These are phyloP conservation scores for Hemicentrotus pulcherrimus DNA, from an alignment of 35 echinoderm and acorn worm species.

Conservation along the genomic window DNA sequence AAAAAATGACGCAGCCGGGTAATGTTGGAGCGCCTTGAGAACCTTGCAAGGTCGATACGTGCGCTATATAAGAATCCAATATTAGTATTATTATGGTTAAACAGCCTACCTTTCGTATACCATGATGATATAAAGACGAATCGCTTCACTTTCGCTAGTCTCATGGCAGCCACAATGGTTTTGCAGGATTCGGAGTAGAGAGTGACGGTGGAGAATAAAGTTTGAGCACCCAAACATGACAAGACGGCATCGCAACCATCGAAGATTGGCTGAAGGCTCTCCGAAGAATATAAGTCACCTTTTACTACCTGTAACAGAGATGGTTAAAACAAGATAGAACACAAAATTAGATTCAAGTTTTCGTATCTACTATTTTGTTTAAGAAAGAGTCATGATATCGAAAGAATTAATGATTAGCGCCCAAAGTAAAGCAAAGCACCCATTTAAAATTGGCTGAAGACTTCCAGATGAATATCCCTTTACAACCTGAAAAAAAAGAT, in stretches of 20 bases:
- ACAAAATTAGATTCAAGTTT: background rate
- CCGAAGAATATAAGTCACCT: constrained; percentile 56
- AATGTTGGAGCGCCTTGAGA: too few relatives aligned
- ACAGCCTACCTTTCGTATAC: constrained; percentile 58
- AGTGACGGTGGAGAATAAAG: constrained; percentile 2
- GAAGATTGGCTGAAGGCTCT: constrained; percentile 47
- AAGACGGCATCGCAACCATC: constrained; percentile 62
- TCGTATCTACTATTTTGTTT: too few relatives aligned
- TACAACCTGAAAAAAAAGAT: constrained; percentile 49
- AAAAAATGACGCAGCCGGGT: too few relatives aligned
- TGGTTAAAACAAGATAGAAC: background rate
- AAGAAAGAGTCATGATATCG: too few relatives aligned
- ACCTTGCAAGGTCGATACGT: too few relatives aligned
- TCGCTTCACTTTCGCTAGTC: constrained; percentile 45
- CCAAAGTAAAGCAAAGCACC: constrained; percentile 53
- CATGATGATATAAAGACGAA: constrained; percentile 68
- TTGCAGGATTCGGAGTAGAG: constrained; percentile 73
- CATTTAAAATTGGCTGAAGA: constrained; percentile 30
- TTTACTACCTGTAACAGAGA: constrained; percentile 58
- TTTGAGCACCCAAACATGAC: constrained; percentile 48
- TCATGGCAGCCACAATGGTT: constrained; percentile 66
- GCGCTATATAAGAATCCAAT: too few relatives aligned
- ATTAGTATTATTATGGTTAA: too few relatives aligned
- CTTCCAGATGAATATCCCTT: constrained; percentile 49
- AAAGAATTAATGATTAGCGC: too few relatives aligned